Conservation (phyloP, 2,797 vertebrate species). For the Tarsius wallacei region DNA sequence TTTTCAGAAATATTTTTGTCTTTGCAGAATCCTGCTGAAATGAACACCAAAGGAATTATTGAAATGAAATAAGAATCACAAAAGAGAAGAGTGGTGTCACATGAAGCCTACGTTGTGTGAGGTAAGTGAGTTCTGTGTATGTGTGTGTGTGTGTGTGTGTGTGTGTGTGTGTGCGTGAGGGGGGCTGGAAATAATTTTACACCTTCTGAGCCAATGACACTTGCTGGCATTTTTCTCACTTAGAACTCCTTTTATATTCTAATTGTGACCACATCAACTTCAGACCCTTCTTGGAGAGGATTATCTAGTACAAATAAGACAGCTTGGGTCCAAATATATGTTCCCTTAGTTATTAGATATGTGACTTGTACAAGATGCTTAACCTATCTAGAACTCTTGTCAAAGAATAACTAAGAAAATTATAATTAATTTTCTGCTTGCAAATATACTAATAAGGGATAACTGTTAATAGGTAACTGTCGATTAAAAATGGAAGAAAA, state of each 20-base stretch:
- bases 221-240: slow-evolving; percentile 4
- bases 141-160: neutral
- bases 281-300: neutral
- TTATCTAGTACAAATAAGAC: neutral
- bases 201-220: neutral
- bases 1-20: neutral
- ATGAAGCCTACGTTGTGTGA: neutral
- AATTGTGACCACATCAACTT: neutral
- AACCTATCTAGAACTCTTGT: neutral
- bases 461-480: neutral
- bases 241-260: neutral
- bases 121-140: neutral
- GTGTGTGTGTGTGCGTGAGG: neutral
- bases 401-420: slow-evolving; percentile 53
- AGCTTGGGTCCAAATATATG: neutral
- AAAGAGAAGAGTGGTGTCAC: neutral
- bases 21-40: slow-evolving; percentile 24
- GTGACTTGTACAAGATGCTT: neutral
- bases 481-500: neutral
- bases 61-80: neutral
- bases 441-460: neutral
- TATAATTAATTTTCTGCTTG: neutral
- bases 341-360: neutral
- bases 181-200: neutral
- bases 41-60: slow-evolving; percentile 13